These are phyloP conservation scores for Temnothorax rugatulus DNA, from an alignment of 2,888 invertebrate genomes.

Conservation along the genomic window DNA sequence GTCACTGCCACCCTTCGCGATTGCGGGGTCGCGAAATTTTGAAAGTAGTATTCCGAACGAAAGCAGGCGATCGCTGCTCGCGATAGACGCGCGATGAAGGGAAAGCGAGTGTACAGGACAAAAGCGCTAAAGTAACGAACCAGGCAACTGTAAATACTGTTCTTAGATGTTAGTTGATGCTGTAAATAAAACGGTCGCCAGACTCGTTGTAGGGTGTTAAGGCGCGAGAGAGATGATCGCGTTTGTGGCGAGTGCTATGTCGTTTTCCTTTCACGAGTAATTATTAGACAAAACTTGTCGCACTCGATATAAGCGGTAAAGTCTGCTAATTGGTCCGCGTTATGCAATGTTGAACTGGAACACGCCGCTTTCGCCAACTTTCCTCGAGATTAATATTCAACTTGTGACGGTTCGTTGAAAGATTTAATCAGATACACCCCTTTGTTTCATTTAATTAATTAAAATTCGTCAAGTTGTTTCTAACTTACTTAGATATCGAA, in stretches of 20 bases:
- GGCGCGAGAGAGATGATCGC: slow-evolving; percentile 37
- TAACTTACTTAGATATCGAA: background rate
- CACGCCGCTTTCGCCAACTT: slow-evolving; percentile 32
- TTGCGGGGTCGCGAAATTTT: slow-evolving; percentile 31
- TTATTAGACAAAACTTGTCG: slow-evolving; percentile 17
- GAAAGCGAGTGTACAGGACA: slow-evolving; percentile 73
- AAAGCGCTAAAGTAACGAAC: slow-evolving; percentile 54
- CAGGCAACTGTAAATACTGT: slow-evolving; percentile 76
- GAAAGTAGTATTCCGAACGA: slow-evolving; percentile 60
- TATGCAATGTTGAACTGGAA: slow-evolving; percentile 11
- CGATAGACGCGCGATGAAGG: slow-evolving; percentile 35
- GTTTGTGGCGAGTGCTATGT: slow-evolving; percentile 35
- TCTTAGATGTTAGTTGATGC: slow-evolving; percentile 76
- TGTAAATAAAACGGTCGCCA: slow-evolving; percentile 76
- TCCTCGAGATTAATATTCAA: slow-evolving; percentile 19
- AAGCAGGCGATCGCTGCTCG: slow-evolving; percentile 58
- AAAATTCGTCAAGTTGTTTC: background rate
- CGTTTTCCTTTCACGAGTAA: slow-evolving; percentile 3
- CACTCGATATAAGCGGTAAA: background rate
- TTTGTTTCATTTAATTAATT: slow-evolving; percentile 29
- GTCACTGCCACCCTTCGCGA: slow-evolving; percentile 32
- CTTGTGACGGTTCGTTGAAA: background rate
- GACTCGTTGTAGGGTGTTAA: slow-evolving; percentile 20
- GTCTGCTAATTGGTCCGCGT: slow-evolving; percentile 6
- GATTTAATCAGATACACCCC: slow-evolving; percentile 10